phyloP scores from a whole-genome alignment of 2,888 invertebrate genomes.

The Epinotia ramella region DNA sequence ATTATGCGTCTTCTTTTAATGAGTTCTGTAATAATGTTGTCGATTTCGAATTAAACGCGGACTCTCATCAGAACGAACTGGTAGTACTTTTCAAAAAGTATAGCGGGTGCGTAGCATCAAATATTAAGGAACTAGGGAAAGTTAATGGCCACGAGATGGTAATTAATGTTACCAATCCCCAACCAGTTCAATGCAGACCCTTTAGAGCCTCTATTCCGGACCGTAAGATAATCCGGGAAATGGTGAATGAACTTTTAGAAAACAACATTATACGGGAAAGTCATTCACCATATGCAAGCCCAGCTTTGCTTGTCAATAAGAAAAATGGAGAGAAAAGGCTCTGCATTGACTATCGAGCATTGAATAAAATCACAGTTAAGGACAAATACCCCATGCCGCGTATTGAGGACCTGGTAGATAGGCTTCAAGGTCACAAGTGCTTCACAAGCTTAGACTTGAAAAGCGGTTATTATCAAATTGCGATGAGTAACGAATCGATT shows the following conservation, averaged over 20 bases:
- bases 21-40: slow-evolving; percentile 37
- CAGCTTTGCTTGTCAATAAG: too few species aligned
- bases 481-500: slow-evolving; percentile 55
- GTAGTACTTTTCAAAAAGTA: slow-evolving; percentile 28
- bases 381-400: slow-evolving; percentile 58
- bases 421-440: slow-evolving; percentile 48
- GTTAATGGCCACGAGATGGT: slow-evolving; percentile 42
- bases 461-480: slow-evolving; percentile 59
- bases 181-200: slow-evolving; percentile 46
- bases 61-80: slow-evolving; percentile 43
- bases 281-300: too few species aligned
- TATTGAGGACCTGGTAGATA: slow-evolving; percentile 61
- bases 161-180: slow-evolving; percentile 36
- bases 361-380: slow-evolving; percentile 48
- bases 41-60: slow-evolving; percentile 42
- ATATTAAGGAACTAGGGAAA: slow-evolving; percentile 39
- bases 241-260: slow-evolving; percentile 45
- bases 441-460: too few species aligned
- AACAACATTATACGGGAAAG: slow-evolving; percentile 40
- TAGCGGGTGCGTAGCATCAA: slow-evolving; percentile 28
- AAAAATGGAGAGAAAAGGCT: neutral
- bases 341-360: slow-evolving; percentile 47
- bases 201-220: slow-evolving; percentile 44
- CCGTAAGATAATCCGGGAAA: slow-evolving; percentile 44
- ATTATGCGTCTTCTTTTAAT: slow-evolving; percentile 34